phyloP scores from a whole-genome alignment of 2,113 vertebrate species.

The Muntiacus reevesi region DNA sequence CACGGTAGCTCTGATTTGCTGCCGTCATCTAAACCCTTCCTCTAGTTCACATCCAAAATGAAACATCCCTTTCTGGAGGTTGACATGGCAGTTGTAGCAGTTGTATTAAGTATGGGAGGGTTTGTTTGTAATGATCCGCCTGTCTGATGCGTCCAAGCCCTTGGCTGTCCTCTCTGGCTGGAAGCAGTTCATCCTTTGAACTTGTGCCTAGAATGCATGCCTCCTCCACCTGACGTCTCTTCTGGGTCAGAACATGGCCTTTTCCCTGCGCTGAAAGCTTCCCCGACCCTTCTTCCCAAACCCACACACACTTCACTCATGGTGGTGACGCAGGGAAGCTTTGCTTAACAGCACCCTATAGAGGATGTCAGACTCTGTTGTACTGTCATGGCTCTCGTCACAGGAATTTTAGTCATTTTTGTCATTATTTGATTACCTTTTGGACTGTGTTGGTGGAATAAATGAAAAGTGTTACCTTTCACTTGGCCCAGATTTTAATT shows the following conservation, averaged over 20 bases:
- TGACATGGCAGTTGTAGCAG: neutral
- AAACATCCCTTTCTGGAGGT: neutral
- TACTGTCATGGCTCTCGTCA: neutral
- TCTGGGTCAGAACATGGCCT: neutral
- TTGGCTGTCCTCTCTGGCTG: neutral
- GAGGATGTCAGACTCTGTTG: neutral
- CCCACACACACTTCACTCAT: neutral
- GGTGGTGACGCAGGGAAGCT: neutral
- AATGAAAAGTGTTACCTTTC: neutral
- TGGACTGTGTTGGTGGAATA: neutral
- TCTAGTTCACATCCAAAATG: neutral
- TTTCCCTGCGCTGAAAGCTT: neutral
- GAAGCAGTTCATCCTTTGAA: constrained; percentile 34
- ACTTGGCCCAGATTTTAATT: neutral
- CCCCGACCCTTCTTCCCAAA: fast-evolving
- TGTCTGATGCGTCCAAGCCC: neutral
- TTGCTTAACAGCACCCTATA: neutral
- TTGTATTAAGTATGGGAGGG: neutral
- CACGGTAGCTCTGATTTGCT: neutral
- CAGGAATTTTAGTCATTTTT: neutral
- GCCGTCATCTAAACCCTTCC: neutral
- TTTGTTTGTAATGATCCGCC: neutral
- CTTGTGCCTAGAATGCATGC: neutral
- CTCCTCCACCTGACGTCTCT: neutral
- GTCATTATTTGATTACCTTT: neutral